Percentiles rank a stretch among this genome's conserved stretches.
Conservation (phyloP, 2,888 invertebrate species). For the Coecobrya sp. region DNA sequence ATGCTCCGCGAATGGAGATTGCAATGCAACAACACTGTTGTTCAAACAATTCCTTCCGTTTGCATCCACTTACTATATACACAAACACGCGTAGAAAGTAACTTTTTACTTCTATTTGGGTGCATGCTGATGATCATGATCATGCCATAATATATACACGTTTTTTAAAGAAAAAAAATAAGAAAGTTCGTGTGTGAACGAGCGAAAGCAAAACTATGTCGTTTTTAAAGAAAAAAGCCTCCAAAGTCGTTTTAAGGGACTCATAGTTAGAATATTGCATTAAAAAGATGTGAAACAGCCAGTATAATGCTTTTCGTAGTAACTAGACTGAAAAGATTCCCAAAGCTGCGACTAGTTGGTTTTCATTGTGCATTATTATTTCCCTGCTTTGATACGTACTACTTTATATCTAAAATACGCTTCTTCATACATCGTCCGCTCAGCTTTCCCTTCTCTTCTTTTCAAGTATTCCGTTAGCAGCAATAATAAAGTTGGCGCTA, state of each 20-base stretch:
- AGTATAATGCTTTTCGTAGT: slow-evolving; percentile 53
- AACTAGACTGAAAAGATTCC: slow-evolving; percentile 57
- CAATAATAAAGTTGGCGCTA: slow-evolving; percentile 25
- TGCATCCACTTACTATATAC: slow-evolving; percentile 24
- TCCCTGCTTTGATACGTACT: slow-evolving; percentile 1
- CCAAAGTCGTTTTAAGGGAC: slow-evolving; percentile 73
- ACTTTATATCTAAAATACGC: too few relatives aligned
- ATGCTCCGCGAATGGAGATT: not conserved
- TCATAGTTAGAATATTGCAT: slow-evolving; percentile 67
- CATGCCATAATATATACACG: not conserved
- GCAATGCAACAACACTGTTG: slow-evolving; percentile 51
- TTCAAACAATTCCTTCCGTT: slow-evolving; percentile 44
- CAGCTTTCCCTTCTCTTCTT: not conserved
- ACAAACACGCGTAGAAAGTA: slow-evolving; percentile 6
- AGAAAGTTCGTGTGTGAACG: slow-evolving; percentile 55
- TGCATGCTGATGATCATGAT: not conserved
- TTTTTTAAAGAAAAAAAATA: slow-evolving; percentile 9
- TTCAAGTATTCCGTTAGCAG: not conserved
- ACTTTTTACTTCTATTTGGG: slow-evolving; percentile 2
- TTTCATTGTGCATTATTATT: slow-evolving; percentile 47
- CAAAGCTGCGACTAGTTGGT: slow-evolving; percentile 56
- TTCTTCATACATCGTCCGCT: too few relatives aligned
- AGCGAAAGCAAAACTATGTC: slow-evolving; percentile 73
- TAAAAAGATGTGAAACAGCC: slow-evolving; percentile 61
- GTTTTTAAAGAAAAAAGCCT: slow-evolving; percentile 69